Base-by-base conservation (phyloP, 2,888 invertebrate genomes). In the Hecatera dysodea region DNA sequence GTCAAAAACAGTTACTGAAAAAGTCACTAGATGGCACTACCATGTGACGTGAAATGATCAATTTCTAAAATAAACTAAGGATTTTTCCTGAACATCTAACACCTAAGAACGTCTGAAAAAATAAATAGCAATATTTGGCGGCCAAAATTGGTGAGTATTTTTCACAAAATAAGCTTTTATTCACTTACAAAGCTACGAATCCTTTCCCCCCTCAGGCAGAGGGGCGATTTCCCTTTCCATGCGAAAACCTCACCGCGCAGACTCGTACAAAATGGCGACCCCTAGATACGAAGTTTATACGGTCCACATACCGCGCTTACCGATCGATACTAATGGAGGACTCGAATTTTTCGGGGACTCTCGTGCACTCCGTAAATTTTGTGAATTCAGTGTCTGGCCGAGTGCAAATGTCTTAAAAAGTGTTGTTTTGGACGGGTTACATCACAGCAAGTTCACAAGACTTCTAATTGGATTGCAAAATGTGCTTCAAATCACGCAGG, bases 401-500 rank as follows among this genome's bases (percentile, higher is more conserved):
- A 91, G 93, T 94, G 93, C 90, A 88, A 92, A 92, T 92, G 89
- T 91, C 88, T 85, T 89, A 81, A 95, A 95, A 96, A 96, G 95
- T 96, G 95, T 94, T 90, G 90, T 91, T 93, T 93, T 92, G 87
- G 86, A 90, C 88, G 90, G 90, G 95, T 96, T 96, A 96, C 96
- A 96, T 96, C 96, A 96, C 94, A 91, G 92, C 90, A 90, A 93
- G 88, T 88, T 93, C 85, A 87, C 88, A 89, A 90, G 92, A 91
- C 86, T 91, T 94, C 92, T 90, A 94, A 93, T 93, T 92, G 91
- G 92, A 92, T 92, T 91, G 90, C 92, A 93, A 93, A 93, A 96
- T 96, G 95, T 93, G 90, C 93, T 92, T 93, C 95, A 94, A 95
- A 96, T 95, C 97, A 98, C 98, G 98, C 98, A 98, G 98, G 98